phyloP scores from a whole-genome alignment of 2,113 vertebrate genomes.

The Pleuronectes platessa region DNA sequence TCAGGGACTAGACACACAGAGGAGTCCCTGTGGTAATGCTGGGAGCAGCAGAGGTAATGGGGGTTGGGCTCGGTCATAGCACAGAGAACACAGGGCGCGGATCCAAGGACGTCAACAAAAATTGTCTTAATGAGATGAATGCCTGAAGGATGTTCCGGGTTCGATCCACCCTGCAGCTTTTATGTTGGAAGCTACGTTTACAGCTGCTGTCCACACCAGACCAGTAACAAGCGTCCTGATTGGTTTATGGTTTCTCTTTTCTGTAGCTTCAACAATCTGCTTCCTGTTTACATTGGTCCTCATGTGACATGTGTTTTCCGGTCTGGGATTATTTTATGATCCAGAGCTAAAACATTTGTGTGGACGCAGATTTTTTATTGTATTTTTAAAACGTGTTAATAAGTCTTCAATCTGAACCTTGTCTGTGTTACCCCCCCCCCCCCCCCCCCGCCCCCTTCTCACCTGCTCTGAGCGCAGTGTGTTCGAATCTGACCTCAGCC shows the following conservation, averaged over 20 bases:
- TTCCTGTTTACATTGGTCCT: too few species aligned
- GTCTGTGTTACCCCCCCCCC: background rate
- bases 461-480: background rate
- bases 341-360: too few species aligned
- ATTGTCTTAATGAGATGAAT: background rate
- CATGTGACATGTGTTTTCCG: too few species aligned
- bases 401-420: background rate
- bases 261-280: too few species aligned
- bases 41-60: constrained; percentile 48
- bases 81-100: background rate
- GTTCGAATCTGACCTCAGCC: background rate
- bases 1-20: constrained; percentile 72
- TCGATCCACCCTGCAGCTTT: too few species aligned
- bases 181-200: too few species aligned
- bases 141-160: background rate
- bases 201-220: too few species aligned
- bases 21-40: constrained; percentile 65
- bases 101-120: background rate
- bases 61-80: constrained; percentile 21
- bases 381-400: background rate
- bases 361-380: too few species aligned
- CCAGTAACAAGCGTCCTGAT: too few species aligned
- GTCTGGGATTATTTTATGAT: too few species aligned
- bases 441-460: background rate
- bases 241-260: too few species aligned